A percentile compares a stretch with the other conserved stretches of the same genome.
Evolutionary conservation across 2,888 invertebrate species (phyloP).

Genomic region (Cantharis lateralis): DNA sequence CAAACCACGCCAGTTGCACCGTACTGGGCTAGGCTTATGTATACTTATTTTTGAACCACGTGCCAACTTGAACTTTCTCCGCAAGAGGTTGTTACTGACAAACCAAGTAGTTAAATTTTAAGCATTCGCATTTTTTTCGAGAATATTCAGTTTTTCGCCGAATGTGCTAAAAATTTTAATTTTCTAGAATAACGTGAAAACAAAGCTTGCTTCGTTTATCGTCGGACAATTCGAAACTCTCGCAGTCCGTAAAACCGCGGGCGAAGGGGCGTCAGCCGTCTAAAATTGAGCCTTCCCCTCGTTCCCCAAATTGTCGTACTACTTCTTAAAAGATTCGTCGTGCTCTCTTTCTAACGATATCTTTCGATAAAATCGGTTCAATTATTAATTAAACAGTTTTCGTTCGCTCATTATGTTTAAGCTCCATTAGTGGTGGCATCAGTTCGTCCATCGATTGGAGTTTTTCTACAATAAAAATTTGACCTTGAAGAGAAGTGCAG

Average conservation of each 20-base stretch:
- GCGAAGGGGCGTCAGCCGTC: constrained; percentile 53
- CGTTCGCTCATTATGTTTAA: neutral
- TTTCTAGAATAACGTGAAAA: neutral
- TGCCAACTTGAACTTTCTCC: neutral
- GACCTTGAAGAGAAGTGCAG: constrained; percentile 17
- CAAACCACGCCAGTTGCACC: constrained; percentile 56
- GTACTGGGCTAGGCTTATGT: constrained; percentile 35
- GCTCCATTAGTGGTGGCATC: neutral
- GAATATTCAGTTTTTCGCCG: neutral
- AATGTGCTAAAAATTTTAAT: neutral
- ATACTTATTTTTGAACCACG: neutral
- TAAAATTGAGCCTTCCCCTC: constrained; percentile 50
- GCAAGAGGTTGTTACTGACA: neutral
- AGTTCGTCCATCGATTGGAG: neutral
- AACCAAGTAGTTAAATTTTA: neutral
- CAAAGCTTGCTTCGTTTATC: neutral
- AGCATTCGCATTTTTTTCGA: neutral
- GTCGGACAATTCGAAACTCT: neutral
- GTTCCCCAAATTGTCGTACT: constrained; percentile 38
- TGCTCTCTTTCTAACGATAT: neutral
- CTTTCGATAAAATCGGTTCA: neutral
- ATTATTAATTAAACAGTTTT: neutral
- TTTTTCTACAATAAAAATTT: neutral
- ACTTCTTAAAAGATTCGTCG: neutral
- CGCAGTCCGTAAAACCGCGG: constrained; percentile 31